Evolutionary conservation across 2,888 invertebrate genomes (phyloP), one percentile per base, ranked within the genome.

Genomic region (Heliconius sara): DNA sequence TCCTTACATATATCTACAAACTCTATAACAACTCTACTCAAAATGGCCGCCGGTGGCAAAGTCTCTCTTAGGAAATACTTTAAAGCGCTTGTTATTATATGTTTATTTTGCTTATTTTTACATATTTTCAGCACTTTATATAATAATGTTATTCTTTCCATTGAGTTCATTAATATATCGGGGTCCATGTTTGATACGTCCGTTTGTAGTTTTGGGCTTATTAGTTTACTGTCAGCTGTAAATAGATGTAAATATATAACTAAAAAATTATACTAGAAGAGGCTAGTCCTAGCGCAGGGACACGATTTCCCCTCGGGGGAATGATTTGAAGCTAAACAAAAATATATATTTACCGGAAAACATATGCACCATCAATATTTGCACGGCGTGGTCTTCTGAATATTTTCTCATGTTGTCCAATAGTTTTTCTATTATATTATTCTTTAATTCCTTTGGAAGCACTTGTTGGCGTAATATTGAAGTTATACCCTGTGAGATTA

Each of bases 101-200:
- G 79, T 71, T 91, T 92, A 81, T 83, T 90, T 63, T 92, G 91
- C 12, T 75, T 83, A 0, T 78, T 79, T 70, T 86, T 89, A 5
- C 89, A 88, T 5, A 89, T 89, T 0, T 91, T 88, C 0, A 94
- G 84, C 0, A 89, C 86, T 84, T 92, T 93, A 89, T 95, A 95
- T 7, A 95, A 89, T 0, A 93, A 84, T 0, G 95, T 95, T 2
- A 95, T 91, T 0, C 95, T 87, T 78, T 95, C 95, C 95, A 95
- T 95, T 0, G 95, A 94, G 84, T 88, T 94, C 94, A 95, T 95
- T 0, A 95, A 86, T 0, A 95, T 89, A 77, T 95, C 95, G 0
- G 95, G 95, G 22, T 95, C 95, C 95, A 95, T 95, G 83, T 95
- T 93, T 0, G 95, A 95, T 0, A 93, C 94, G 84, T 95, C 94